Conservation (phyloP, 1,140 invertebrate species). For the Drosophila insularis region DNA sequence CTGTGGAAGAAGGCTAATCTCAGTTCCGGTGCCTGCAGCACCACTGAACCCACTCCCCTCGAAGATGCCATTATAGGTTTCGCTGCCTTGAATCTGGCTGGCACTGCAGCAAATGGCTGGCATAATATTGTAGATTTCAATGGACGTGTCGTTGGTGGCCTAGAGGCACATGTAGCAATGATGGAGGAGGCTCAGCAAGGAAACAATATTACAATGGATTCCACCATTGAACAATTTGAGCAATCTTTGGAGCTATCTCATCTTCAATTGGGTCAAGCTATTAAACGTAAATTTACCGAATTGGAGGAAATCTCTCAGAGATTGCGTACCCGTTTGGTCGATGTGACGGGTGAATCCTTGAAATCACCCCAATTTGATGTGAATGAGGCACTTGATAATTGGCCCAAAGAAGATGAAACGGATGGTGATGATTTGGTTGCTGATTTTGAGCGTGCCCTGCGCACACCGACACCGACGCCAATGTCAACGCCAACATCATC, state of each 20-base stretch:
- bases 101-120: conserved; percentile 85
- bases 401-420: conserved; percentile 79
- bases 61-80: conserved; percentile 85
- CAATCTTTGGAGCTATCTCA: conserved; percentile 60
- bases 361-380: conserved; percentile 64
- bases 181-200: conserved; percentile 1
- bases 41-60: conserved; percentile 82
- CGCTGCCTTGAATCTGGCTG: conserved; percentile 84
- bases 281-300: conserved; percentile 86
- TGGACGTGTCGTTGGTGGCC: conserved; percentile 85
- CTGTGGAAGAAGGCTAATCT: conserved; percentile 84
- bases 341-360: conserved; percentile 84
- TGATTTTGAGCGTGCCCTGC: conserved; percentile 79
- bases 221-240: conserved; percentile 67
- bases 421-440: conserved; percentile 84
- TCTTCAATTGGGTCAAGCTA: conserved; percentile 81
- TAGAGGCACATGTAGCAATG: conserved; percentile 83
- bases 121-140: conserved; percentile 86
- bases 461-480: conserved; percentile 69
- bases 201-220: conserved; percentile 37
- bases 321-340: conserved; percentile 84
- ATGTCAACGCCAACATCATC: conserved; percentile 23
- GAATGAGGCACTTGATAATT: conserved; percentile 51
- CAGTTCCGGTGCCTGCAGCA: conserved; percentile 35
- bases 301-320: conserved; percentile 86